These are phyloP conservation scores for Cassiopea xamachana DNA, from an alignment of 30 jellyfish, hydroid and myxozoan species.

Conservation along the genomic window DNA sequence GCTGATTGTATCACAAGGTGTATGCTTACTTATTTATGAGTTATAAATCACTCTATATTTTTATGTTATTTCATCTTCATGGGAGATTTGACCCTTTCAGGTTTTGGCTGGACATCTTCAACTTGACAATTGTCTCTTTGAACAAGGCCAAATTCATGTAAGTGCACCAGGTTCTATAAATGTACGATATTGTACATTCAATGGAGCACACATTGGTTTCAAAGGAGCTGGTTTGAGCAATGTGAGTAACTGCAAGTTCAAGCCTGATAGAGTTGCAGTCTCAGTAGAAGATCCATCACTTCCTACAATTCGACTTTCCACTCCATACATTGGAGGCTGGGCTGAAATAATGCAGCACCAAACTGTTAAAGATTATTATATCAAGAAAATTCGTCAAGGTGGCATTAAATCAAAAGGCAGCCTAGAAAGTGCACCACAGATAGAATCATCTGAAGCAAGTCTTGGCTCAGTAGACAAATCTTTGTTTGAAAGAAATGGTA, in stretches of 20 bases:
- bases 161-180: constrained; percentile 79
- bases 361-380: constrained; percentile 60
- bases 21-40: no score
- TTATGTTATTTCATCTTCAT: no score
- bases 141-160: constrained; percentile 79
- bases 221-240: constrained; percentile 83
- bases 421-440: background rate
- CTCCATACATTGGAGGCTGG: constrained; percentile 82
- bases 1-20: no score
- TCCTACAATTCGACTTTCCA: constrained; percentile 36
- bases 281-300: constrained; percentile 83
- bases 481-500: background rate
- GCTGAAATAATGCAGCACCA: constrained; percentile 42
- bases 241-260: constrained; percentile 68
- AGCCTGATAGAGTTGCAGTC: constrained; percentile 87
- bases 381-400: background rate
- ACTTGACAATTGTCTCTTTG: constrained; percentile 77
- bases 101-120: constrained; percentile 78
- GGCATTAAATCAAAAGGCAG: constrained; percentile 26
- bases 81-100: constrained; percentile 10
- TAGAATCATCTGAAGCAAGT: constrained; percentile 35
- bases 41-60: no score
- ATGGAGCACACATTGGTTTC: constrained; percentile 77
- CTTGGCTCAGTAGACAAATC: constrained; percentile 30
- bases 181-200: constrained; percentile 79